These are phyloP conservation scores for Scrobipalpa atriplicella DNA, from an alignment of 2,888 invertebrate species.

Conservation along the genomic window DNA sequence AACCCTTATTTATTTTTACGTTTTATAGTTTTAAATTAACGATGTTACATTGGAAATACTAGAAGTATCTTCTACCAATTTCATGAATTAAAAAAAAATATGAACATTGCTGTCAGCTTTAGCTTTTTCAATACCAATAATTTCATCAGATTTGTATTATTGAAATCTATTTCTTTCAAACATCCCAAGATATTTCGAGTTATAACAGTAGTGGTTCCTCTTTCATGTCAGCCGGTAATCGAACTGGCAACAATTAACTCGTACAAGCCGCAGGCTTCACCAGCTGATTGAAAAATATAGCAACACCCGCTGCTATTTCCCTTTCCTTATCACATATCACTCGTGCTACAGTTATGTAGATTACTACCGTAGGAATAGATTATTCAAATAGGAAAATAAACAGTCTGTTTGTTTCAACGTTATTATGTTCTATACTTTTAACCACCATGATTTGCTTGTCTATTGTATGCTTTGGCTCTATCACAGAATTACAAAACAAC, in stretches of 20 bases:
- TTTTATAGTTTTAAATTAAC: too few species aligned
- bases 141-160: neutral
- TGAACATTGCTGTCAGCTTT: too few species aligned
- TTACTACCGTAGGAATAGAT: neutral
- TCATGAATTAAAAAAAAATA: too few species aligned
- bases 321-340: conserved; percentile 6
- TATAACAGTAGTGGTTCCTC: conserved; percentile 13
- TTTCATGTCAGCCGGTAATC: conserved; percentile 13
- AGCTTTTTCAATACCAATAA: neutral
- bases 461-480: too few species aligned
- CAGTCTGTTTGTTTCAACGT: neutral
- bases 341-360: neutral
- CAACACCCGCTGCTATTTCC: neutral
- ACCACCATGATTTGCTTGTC: too few species aligned
- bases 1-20: too few species aligned
- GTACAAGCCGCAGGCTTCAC: conserved; percentile 9
- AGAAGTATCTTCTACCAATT: too few species aligned
- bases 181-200: conserved; percentile 17
- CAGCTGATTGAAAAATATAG: conserved; percentile 26
- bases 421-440: neutral
- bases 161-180: neutral
- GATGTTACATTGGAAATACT: too few species aligned
- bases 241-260: conserved; percentile 22
- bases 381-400: neutral
- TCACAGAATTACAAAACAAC: too few species aligned